Evolutionary conservation across 2,797 vertebrate genomes (phyloP).

Genomic region (Enteromius mattozi): DNA sequence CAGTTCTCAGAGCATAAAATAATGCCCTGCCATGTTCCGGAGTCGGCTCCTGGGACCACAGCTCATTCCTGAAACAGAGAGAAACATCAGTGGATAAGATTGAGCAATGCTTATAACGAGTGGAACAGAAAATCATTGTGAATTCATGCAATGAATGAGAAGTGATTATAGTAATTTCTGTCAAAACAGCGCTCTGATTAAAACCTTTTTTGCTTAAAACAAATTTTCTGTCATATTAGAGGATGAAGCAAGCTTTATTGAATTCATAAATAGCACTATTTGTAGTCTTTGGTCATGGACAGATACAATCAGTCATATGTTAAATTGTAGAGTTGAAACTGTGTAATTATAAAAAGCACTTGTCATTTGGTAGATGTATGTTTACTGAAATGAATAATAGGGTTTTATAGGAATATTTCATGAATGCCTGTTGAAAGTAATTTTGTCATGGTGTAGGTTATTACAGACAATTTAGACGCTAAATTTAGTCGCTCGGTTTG

Average conservation of each 20-base stretch:
- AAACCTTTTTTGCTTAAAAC: background rate
- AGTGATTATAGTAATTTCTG: background rate
- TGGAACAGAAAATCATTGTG: constrained; percentile 9
- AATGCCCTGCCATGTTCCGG: constrained; percentile 13
- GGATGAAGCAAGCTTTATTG: background rate
- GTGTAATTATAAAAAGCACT: constrained; percentile 9
- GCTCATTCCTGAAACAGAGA: background rate
- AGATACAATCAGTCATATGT: background rate
- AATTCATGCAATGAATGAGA: constrained; percentile 21
- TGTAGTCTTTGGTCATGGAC: background rate
- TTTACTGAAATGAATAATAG: constrained; percentile 1
- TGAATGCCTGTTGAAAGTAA: background rate
- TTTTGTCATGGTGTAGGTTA: background rate
- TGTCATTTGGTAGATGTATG: background rate
- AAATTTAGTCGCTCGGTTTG: background rate
- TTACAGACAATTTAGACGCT: background rate
- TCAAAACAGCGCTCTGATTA: background rate
- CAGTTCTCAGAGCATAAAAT: constrained; percentile 30
- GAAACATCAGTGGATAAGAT: background rate
- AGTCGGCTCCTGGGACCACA: background rate
- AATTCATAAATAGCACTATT: constrained; percentile 1
- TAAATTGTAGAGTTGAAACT: background rate
- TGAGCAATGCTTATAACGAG: background rate
- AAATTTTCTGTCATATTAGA: background rate
- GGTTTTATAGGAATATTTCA: background rate